These are phyloP conservation scores for Siderastrea siderea DNA, from an alignment of 92 coral and sea anemone species.

Conservation along the genomic window DNA sequence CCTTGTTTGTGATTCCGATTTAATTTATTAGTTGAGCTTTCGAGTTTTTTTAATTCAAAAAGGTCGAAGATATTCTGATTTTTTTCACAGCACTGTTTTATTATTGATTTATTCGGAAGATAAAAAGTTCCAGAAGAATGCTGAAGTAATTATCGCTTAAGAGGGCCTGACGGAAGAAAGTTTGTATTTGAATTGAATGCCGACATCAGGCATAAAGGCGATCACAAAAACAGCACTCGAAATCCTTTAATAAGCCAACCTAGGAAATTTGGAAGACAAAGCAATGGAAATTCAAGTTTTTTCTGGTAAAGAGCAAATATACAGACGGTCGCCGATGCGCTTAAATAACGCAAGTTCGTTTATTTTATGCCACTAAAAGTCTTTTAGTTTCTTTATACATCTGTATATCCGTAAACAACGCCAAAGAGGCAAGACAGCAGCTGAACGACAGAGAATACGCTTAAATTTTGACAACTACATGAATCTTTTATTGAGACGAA, in stretches of 20 bases:
- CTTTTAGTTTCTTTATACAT: slow-evolving; percentile 33
- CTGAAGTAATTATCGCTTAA: slow-evolving; percentile 33
- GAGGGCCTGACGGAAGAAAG: slow-evolving; percentile 42
- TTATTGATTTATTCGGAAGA: slow-evolving; percentile 29
- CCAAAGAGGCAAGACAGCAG: slow-evolving; percentile 6
- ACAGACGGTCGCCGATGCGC: slow-evolving; percentile 11
- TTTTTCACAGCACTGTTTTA: background rate
- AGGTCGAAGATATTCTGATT: background rate
- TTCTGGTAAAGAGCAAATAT: slow-evolving; percentile 25
- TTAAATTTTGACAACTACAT: slow-evolving; percentile 25
- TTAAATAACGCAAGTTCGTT: background rate
- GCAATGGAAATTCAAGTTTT: background rate
- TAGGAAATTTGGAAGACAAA: slow-evolving; percentile 49
- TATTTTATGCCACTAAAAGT: slow-evolving; percentile 10
- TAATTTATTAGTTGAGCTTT: background rate
- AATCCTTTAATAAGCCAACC: slow-evolving; percentile 21
- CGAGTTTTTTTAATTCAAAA: background rate
- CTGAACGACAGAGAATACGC: slow-evolving; percentile 25
- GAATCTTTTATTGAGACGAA: slow-evolving; percentile 41
- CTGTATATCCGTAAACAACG: slow-evolving; percentile 45
- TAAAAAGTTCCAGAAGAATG: slow-evolving; percentile 50
- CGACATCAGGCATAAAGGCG: slow-evolving; percentile 35
- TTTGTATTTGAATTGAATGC: slow-evolving; percentile 53
- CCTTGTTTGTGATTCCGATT: background rate
- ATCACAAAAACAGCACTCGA: slow-evolving; percentile 38